Evolutionary conservation across 2,888 invertebrate genomes (phyloP).

Genomic region (Heteromyza rotundicornis): DNA sequence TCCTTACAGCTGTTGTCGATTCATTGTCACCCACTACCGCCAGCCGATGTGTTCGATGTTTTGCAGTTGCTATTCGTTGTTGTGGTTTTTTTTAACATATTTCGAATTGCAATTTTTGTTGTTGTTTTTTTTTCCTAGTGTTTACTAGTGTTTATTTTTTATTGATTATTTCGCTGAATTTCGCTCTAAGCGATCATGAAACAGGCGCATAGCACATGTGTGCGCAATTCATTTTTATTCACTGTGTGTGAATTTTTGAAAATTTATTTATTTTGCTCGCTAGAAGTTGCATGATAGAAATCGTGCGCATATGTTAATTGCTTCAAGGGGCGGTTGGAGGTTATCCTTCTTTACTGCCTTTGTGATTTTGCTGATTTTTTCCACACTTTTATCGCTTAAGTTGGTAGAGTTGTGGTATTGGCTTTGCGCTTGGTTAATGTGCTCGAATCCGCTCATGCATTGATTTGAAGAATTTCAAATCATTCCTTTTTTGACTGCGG

Average conservation of each 20-base stretch:
- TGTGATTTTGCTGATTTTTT: not conserved
- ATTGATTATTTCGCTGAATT: not conserved
- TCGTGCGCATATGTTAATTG: conserved; percentile 33
- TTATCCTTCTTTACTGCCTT: not conserved
- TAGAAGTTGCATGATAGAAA: too few relatives aligned
- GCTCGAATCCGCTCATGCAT: not conserved
- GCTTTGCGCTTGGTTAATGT: not conserved
- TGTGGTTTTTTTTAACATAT: not conserved
- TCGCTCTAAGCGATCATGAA: not conserved
- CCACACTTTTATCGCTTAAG: not conserved
- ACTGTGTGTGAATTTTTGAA: conserved; percentile 5
- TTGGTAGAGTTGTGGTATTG: not conserved
- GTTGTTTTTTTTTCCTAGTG: not conserved
- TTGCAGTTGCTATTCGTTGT: not conserved
- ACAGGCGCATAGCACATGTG: not conserved
- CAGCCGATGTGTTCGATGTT: not conserved
- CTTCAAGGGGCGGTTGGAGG: conserved; percentile 17
- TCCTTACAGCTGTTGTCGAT: conserved; percentile 17
- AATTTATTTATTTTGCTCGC: conserved; percentile 17
- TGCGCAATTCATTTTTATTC: not conserved
- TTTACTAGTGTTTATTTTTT: not conserved
- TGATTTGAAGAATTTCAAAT: not conserved
- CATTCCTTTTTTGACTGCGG: not conserved
- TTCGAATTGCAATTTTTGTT: conserved; percentile 20
- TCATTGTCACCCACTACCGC: conserved; percentile 21